Conservation (phyloP, 2,797 vertebrate genomes). For the Cyprinella venusta region DNA sequence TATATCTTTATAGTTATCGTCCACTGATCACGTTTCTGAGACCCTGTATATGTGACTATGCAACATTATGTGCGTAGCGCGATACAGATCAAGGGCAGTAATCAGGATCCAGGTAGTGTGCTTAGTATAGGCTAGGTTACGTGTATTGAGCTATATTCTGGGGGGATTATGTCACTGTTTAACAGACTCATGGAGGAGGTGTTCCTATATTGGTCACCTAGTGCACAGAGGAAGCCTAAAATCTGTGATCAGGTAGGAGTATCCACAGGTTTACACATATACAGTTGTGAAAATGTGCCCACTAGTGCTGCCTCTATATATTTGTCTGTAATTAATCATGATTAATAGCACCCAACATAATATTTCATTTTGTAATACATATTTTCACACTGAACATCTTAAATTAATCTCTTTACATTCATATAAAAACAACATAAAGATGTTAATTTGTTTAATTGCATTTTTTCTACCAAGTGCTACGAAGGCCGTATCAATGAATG, state of each 20-base stretch:
- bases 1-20: no score
- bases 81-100: conserved; percentile 19
- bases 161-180: conserved; percentile 55
- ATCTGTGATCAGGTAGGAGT: conserved; percentile 46
- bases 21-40: neutral
- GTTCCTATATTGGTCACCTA: conserved; percentile 48
- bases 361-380: neutral
- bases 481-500: neutral
- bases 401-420: neutral
- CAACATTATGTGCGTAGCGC: neutral
- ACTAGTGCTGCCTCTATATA: neutral
- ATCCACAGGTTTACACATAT: neutral
- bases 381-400: neutral
- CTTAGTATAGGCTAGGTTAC: conserved; percentile 7
- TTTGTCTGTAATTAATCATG: neutral
- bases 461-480: neutral
- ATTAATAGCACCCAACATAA: neutral
- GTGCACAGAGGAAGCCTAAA: conserved; percentile 14
- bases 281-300: neutral
- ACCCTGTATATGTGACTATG: neutral
- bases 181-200: conserved; percentile 51
- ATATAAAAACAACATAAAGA: neutral
- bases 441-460: neutral
- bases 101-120: neutral
- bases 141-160: neutral